Conservation (phyloP, 1,140 invertebrate genomes). For the Colletes gigas region DNA sequence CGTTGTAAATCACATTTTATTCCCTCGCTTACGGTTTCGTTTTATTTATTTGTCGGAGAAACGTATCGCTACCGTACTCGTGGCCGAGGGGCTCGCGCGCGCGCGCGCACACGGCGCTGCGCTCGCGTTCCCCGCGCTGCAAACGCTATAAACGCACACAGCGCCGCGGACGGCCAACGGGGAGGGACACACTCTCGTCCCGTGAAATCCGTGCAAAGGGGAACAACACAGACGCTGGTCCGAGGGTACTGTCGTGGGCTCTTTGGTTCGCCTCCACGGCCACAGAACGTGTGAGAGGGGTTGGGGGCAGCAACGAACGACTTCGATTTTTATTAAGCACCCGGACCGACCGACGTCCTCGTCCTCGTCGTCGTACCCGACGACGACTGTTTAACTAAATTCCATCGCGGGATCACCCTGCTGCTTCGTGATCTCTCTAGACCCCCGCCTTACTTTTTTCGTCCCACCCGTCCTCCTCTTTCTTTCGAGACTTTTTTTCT, state of each 20-base stretch:
- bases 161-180: conserved; percentile 13
- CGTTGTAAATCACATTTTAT: conserved; percentile 82
- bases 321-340: conserved; percentile 70
- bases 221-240: conserved; percentile 48
- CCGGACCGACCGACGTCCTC: conserved; percentile 61
- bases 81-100: conserved; percentile 61
- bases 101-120: conserved; percentile 53
- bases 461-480: conserved; percentile 14
- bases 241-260: conserved; percentile 14
- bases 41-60: conserved; percentile 80
- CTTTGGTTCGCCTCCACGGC: conserved; percentile 17
- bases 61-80: conserved; percentile 80
- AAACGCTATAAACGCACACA: conserved; percentile 6
- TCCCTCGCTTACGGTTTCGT: conserved; percentile 80
- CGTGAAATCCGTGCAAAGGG: conserved; percentile 45
- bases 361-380: conserved; percentile 27
- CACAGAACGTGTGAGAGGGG: conserved; percentile 56
- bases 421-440: conserved; percentile 45
- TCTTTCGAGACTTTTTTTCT: conserved; percentile 24
- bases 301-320: conserved; percentile 46
- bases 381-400: conserved; percentile 70
- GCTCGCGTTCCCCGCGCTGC: conserved; percentile 31
- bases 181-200: conserved; percentile 25
- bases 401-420: conserved; percentile 65
- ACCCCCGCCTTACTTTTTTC: conserved; percentile 21